Conservation (phyloP, 1,140 invertebrate species). For the Ceratina calcarata region DNA sequence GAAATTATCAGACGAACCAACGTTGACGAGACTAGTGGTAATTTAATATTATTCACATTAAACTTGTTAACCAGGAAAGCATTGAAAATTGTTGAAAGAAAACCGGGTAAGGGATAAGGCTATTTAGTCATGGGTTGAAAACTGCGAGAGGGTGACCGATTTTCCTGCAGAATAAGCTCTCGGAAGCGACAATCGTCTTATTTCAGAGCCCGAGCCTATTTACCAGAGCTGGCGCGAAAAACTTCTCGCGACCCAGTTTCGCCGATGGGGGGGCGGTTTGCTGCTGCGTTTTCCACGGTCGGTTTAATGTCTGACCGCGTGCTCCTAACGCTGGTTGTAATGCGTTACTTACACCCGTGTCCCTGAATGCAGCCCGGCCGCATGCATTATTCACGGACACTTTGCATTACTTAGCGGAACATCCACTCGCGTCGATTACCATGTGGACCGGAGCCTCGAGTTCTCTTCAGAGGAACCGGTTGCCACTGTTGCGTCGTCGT, state of each 20-base stretch:
- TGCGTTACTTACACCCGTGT: slow-evolving; percentile 34
- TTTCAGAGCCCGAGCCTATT: slow-evolving; percentile 8
- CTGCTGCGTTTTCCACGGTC: not conserved
- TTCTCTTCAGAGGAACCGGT: slow-evolving; percentile 17
- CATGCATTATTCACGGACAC: slow-evolving; percentile 47
- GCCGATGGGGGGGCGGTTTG: not conserved
- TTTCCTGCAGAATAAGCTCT: too few species aligned
- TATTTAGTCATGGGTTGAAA: too few species aligned
- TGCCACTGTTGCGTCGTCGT: too few species aligned
- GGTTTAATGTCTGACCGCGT: slow-evolving; percentile 31
- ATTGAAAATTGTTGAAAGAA: too few species aligned
- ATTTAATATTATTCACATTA: too few species aligned
- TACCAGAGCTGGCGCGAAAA: not conserved
- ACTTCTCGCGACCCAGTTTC: slow-evolving; percentile 7
- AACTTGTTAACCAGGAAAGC: too few species aligned
- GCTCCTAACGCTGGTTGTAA: slow-evolving; percentile 38
- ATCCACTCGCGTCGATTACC: slow-evolving; percentile 32
- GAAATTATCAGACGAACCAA: too few species aligned
- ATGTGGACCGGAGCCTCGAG: slow-evolving; percentile 8
- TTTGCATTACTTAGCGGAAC: slow-evolving; percentile 42
- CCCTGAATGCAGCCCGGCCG: slow-evolving; percentile 5
- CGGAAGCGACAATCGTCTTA: slow-evolving; percentile 12
- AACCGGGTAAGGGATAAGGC: too few species aligned
- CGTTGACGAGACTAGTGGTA: too few species aligned
- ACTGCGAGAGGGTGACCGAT: too few species aligned